Percentiles rank a stretch among this genome's conserved stretches.
phyloP scores from a whole-genome alignment of 2,113 vertebrate genomes.

The Empidonax alnorum region DNA sequence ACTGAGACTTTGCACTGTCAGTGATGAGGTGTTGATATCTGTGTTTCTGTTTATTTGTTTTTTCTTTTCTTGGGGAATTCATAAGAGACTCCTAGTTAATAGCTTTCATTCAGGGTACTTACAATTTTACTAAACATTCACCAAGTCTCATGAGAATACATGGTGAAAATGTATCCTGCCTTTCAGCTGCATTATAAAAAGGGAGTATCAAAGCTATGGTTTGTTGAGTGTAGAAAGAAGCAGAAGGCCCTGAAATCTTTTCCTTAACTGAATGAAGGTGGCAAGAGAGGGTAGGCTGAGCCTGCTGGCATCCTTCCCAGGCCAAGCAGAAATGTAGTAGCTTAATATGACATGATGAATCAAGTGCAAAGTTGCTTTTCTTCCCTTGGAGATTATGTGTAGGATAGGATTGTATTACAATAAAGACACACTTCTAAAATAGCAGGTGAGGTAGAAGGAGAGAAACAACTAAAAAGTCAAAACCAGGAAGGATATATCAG shows the following conservation, averaged over 20 bases:
- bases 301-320: conserved; percentile 2
- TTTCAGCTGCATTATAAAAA: background rate
- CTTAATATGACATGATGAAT: background rate
- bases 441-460: background rate
- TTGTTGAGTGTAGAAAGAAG: background rate
- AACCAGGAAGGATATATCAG: background rate
- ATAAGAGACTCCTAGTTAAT: background rate
- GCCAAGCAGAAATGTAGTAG: background rate
- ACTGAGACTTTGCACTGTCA: background rate
- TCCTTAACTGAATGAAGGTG: background rate
- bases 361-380: background rate
- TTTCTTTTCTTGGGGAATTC: background rate
- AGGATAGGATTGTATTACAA: background rate
- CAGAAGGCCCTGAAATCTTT: background rate
- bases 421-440: background rate
- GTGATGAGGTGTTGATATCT: background rate
- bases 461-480: background rate
- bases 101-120: background rate
- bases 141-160: background rate
- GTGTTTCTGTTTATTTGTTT: background rate
- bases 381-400: background rate
- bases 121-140: background rate
- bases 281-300: background rate
- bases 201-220: background rate
- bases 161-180: background rate